A percentile compares a stretch with the other conserved stretches of the same genome.
Conservation (phyloP, 2,113 vertebrate species). For the Bagarius yarrelli region DNA sequence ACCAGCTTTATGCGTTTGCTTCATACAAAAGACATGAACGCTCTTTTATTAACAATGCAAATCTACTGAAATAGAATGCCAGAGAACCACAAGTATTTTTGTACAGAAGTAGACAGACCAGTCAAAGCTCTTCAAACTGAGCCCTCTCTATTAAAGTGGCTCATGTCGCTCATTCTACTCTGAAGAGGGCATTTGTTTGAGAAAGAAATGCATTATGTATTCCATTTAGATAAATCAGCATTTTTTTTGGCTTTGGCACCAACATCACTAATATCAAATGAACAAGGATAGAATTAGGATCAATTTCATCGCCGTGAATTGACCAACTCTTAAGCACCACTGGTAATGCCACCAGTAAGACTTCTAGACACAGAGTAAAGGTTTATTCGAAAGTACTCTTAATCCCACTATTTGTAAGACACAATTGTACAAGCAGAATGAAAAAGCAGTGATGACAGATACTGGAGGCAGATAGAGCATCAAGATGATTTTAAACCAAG, state of each 20-base stretch:
- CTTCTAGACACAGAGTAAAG: not conserved
- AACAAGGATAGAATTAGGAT: not conserved
- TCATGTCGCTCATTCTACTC: slow-evolving; percentile 1
- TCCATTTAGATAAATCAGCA: not conserved
- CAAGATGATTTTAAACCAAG: not conserved
- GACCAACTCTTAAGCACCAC: not conserved
- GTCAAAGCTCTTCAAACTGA: not conserved
- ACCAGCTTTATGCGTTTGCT: not conserved
- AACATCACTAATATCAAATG: not conserved
- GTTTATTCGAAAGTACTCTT: not conserved
- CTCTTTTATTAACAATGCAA: not conserved
- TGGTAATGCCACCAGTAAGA: not conserved
- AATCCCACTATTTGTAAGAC: slow-evolving; percentile 8
- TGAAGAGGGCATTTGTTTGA: not conserved
- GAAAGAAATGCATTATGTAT: not conserved
- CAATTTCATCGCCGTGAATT: not conserved
- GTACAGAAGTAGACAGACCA: not conserved
- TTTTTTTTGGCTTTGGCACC: no score
- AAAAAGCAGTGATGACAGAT: not conserved
- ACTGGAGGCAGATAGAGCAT: not conserved
- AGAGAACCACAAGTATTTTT: not conserved
- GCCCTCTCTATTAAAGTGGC: not conserved
- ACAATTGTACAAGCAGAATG: not conserved
- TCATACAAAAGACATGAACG: no score
- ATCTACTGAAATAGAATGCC: not conserved